phyloP scores from a whole-genome alignment of 2,113 vertebrate species.

The Syngnathus typhle region DNA sequence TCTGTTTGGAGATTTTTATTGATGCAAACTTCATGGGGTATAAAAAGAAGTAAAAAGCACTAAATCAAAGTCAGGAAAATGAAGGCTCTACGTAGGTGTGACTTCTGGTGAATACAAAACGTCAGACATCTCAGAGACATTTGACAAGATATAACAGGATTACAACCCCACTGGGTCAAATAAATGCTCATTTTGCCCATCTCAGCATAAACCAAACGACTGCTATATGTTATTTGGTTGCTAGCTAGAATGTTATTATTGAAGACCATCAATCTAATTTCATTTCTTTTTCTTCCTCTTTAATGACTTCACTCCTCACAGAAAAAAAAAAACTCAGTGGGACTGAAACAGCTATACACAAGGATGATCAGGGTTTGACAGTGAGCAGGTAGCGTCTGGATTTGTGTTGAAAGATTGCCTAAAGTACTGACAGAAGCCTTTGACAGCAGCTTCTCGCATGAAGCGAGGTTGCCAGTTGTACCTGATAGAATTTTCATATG shows the following conservation, averaged over 20 bases:
- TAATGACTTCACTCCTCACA: background rate
- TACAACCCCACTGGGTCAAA: constrained; percentile 1
- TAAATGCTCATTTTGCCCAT: constrained; percentile 22
- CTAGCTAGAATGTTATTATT: background rate
- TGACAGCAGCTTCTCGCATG: constrained; percentile 11
- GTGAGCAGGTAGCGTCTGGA: constrained; percentile 25
- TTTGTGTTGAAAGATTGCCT: constrained; percentile 14
- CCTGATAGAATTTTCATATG: constrained; percentile 18
- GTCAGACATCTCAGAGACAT: background rate
- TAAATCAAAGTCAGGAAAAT: background rate
- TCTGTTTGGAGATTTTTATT: background rate
- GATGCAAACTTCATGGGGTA: background rate
- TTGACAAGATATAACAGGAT: background rate
- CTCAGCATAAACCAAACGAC: constrained; percentile 7
- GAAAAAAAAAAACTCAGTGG: constrained; percentile 2
- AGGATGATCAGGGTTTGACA: constrained; percentile 10
- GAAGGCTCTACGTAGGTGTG: background rate
- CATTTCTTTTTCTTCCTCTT: constrained; percentile 10
- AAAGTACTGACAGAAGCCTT: constrained; percentile 40
- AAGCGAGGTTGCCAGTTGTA: constrained; percentile 17
- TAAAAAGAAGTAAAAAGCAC: background rate
- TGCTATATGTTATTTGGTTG: constrained; percentile 8
- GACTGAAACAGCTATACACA: background rate
- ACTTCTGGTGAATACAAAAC: background rate
- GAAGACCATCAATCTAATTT: background rate